Conservation (phyloP, 2,888 invertebrate genomes). For the Dasysyrphus albostriatus region DNA sequence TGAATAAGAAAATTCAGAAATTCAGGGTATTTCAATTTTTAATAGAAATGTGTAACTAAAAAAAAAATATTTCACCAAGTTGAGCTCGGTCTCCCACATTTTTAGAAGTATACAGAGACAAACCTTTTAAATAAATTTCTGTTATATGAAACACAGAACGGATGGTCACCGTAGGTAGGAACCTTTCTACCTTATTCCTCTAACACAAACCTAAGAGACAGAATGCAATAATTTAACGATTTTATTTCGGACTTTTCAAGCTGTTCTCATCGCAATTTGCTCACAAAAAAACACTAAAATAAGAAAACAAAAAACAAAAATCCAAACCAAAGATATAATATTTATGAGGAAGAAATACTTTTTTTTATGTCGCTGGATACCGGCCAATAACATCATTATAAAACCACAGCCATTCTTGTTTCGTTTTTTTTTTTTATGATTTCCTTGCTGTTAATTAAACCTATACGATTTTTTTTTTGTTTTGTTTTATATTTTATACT, state of each 20-base stretch:
- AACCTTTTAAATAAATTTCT: background rate
- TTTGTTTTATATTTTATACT: background rate
- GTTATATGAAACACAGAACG: background rate
- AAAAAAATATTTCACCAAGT: no score
- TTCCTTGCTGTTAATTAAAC: slow-evolving; percentile 18
- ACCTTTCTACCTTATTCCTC: background rate
- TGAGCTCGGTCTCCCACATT: no score
- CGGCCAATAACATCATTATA: slow-evolving; percentile 76
- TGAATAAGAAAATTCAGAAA: no score
- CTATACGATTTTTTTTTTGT: slow-evolving; percentile 1
- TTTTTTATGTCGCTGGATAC: slow-evolving; percentile 68
- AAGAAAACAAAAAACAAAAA: background rate
- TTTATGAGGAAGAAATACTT: slow-evolving; percentile 64
- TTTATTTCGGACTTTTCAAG: slow-evolving; percentile 70
- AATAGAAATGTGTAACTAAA: no score
- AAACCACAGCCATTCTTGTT: slow-evolving; percentile 70
- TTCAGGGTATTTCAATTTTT: no score
- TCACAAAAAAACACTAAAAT: slow-evolving; percentile 10
- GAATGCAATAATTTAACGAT: slow-evolving; percentile 73
- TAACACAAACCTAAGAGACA: background rate
- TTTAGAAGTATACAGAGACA: no score
- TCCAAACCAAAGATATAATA: slow-evolving; percentile 41
- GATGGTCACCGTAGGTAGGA: slow-evolving; percentile 1
- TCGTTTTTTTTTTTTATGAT: slow-evolving; percentile 34
- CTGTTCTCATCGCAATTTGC: slow-evolving; percentile 69